Conservation (phyloP, 1,140 invertebrate species). For the Drosophila gunungcola region DNA sequence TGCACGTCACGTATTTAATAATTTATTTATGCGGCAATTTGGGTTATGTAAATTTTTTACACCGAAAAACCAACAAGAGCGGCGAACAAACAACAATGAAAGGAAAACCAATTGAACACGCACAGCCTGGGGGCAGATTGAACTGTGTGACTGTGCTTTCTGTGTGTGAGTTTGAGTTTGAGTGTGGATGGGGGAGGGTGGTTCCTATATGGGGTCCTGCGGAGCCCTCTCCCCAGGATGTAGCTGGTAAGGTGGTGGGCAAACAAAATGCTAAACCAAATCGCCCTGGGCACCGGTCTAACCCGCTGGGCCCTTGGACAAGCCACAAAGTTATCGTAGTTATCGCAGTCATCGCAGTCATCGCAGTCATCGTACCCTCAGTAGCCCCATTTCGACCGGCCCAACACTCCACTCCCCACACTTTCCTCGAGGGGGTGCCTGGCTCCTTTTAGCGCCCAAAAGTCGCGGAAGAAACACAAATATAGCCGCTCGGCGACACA, state of each 20-base stretch:
- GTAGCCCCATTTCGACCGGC: not conserved
- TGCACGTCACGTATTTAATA: conserved; percentile 68
- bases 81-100: conserved; percentile 21
- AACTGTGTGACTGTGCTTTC: conserved; percentile 25
- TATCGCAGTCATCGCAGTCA: no score
- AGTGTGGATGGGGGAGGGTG: no score
- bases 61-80: conserved; percentile 39
- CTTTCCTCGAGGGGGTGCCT: not conserved
- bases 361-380: no score
- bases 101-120: conserved; percentile 66
- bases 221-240: not conserved
- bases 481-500: conserved; percentile 1
- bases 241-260: not conserved
- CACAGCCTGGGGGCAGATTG: conserved; percentile 10
- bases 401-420: not conserved
- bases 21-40: conserved; percentile 80
- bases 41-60: conserved; percentile 79
- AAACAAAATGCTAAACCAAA: conserved; percentile 9
- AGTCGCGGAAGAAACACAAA: conserved; percentile 47
- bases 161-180: no score
- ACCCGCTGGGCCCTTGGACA: conserved; percentile 27
- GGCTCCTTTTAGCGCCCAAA: conserved; percentile 41
- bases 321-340: conserved; percentile 6
- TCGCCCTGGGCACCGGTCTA: conserved; percentile 3
- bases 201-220: not conserved